Conservation (phyloP, 2,888 invertebrate species). For the Timema podura region DNA sequence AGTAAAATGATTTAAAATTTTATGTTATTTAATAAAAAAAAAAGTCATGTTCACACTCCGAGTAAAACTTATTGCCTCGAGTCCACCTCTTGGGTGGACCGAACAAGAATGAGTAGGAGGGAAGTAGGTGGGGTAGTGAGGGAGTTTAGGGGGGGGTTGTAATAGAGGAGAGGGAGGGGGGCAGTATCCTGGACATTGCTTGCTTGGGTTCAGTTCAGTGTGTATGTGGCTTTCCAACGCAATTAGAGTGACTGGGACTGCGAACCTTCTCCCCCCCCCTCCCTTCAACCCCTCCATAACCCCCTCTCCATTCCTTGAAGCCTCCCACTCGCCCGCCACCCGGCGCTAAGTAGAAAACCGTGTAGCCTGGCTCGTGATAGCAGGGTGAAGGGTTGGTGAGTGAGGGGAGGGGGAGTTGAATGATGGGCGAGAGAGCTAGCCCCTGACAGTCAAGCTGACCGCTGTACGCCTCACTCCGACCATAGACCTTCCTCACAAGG, state of each 20-base stretch:
- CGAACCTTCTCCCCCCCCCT: conserved; percentile 11
- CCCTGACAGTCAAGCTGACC: conserved; percentile 11
- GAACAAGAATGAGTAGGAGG: neutral
- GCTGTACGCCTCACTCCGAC: neutral
- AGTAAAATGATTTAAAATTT: too few species aligned
- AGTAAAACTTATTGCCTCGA: too few species aligned
- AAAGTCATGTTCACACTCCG: too few species aligned
- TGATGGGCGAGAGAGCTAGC: conserved; percentile 4
- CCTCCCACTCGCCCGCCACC: conserved; percentile 36
- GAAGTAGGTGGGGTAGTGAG: conserved; percentile 14
- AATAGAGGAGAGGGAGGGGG: neutral
- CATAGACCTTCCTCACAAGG: too few species aligned
- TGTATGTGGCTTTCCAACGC: conserved; percentile 43
- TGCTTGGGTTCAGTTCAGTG: neutral
- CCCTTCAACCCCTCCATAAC: conserved; percentile 15
- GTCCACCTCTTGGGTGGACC: neutral
- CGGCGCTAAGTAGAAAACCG: conserved; percentile 50
- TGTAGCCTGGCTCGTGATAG: conserved; percentile 42
- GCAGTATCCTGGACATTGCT: conserved; percentile 7
- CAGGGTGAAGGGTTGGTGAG: conserved; percentile 46
- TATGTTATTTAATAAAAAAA: too few species aligned
- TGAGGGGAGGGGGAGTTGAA: conserved; percentile 35
- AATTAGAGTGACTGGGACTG: conserved; percentile 40
- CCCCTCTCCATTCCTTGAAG: conserved; percentile 18
- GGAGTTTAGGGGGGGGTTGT: neutral